Evolutionary conservation across 2,888 invertebrate species (phyloP).

Genomic region (Orchesella flavescens): DNA sequence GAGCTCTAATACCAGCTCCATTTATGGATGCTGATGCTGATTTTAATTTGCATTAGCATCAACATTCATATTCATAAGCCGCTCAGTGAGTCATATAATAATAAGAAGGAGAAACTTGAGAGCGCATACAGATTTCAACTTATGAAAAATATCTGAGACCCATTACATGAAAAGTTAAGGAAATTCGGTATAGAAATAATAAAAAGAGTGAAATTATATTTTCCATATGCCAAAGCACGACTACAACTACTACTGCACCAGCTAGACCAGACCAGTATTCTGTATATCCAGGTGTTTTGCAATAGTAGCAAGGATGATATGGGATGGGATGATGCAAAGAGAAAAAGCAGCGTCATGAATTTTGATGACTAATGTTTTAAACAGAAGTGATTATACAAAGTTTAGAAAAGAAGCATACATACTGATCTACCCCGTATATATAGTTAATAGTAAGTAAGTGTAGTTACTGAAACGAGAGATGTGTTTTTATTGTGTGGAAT

Average conservation of each 20-base stretch:
- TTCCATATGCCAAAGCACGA: not conserved
- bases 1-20: not conserved
- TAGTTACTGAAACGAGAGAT: not conserved
- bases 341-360: constrained; percentile 52
- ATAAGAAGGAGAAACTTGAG: constrained; percentile 11
- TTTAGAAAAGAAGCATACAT: constrained; percentile 26
- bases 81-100: not conserved
- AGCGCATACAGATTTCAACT: not conserved
- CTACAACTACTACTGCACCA: too few relatives aligned
- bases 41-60: constrained; percentile 58
- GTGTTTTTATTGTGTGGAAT: constrained; percentile 59
- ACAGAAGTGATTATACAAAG: constrained; percentile 54
- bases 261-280: too few relatives aligned
- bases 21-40: constrained; percentile 9
- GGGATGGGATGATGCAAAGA: constrained; percentile 10
- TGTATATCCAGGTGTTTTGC: constrained; percentile 54
- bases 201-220: constrained; percentile 44
- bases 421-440: too few relatives aligned
- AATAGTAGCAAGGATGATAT: constrained; percentile 33
- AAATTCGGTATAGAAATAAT: not conserved
- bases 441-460: constrained; percentile 18
- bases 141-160: not conserved
- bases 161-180: constrained; percentile 1
- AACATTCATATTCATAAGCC: constrained; percentile 58
- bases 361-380: constrained; percentile 63